Evolutionary conservation across 2,888 invertebrate genomes (phyloP).

Genomic region (Pachycephus smyrnensis): DNA sequence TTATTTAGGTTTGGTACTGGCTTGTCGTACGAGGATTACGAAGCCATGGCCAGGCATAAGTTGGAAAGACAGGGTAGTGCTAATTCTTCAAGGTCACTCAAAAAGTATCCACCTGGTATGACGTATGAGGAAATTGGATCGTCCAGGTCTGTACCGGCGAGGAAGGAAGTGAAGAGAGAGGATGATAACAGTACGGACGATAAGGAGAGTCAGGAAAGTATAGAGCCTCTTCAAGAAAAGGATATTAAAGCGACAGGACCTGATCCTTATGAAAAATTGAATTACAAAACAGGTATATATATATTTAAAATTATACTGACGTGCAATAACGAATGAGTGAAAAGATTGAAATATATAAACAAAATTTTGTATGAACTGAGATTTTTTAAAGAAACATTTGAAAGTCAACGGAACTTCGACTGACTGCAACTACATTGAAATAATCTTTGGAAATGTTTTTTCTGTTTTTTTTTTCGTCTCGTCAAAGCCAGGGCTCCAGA

Average conservation of each 20-base stretch:
- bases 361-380: too few species aligned
- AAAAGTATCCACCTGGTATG: constrained; percentile 62
- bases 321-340: not conserved
- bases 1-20: constrained; percentile 55
- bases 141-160: constrained; percentile 48
- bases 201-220: constrained; percentile 56
- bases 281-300: constrained; percentile 64
- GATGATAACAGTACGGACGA: constrained; percentile 49
- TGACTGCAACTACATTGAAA: not conserved
- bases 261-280: constrained; percentile 68
- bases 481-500: constrained; percentile 62
- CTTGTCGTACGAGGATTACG: constrained; percentile 64
- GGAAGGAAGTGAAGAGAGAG: constrained; percentile 43
- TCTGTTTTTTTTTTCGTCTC: constrained; percentile 34
- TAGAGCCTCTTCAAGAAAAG: constrained; percentile 61
- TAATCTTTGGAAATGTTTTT: constrained; percentile 16
- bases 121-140: constrained; percentile 64
- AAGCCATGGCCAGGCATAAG: constrained; percentile 64
- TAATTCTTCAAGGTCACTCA: constrained; percentile 47
- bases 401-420: not conserved
- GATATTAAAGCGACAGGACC: constrained; percentile 65
- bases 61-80: constrained; percentile 57
- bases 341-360: not conserved
- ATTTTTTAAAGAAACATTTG: not conserved
- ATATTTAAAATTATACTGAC: not conserved